These are phyloP conservation scores for Solen grandis DNA, from an alignment of 1,140 invertebrate species.

Conservation along the genomic window DNA sequence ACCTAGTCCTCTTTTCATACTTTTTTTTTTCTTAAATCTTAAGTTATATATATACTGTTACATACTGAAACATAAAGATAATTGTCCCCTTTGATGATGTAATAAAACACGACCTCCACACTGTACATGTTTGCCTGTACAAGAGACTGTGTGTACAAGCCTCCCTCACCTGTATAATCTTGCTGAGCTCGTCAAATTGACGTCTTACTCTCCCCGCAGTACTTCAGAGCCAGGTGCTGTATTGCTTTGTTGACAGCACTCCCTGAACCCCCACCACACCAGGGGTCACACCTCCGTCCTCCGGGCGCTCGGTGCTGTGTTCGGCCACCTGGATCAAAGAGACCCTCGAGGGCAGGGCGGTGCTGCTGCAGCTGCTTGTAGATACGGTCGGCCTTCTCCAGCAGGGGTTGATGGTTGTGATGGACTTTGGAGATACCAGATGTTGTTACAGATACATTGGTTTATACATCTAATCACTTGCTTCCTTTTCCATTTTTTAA, in stretches of 20 bases:
- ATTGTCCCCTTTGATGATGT: too few species aligned
- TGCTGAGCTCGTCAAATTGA: conserved; percentile 97
- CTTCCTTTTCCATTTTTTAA: too few species aligned
- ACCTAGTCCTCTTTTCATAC: too few species aligned
- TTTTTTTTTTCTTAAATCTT: too few species aligned
- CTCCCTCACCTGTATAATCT: conserved; percentile 89
- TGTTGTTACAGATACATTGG: too few species aligned
- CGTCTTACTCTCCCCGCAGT: conserved; percentile 96
- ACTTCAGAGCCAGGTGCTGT: conserved; percentile 90
- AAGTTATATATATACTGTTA: too few species aligned
- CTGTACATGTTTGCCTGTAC: too few species aligned
- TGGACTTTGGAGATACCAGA: too few species aligned
- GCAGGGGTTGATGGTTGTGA: conserved; percentile 93
- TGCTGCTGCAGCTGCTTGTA: conserved; percentile 91
- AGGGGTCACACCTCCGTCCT: conserved; percentile 44
- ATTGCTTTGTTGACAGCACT: conserved; percentile 83
- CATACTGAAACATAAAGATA: too few species aligned
- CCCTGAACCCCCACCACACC: conserved; percentile 58
- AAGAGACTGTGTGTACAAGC: too few species aligned
- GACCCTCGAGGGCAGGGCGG: conserved; percentile 93
- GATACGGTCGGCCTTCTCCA: conserved; percentile 97
- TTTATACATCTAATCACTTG: too few species aligned
- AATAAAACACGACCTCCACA: too few species aligned
- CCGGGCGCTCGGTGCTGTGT: conserved; percentile 72
- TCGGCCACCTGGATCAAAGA: conserved; percentile 83